Base-by-base conservation (phyloP, 2,113 vertebrate genomes). In the Nibea coibor region DNA sequence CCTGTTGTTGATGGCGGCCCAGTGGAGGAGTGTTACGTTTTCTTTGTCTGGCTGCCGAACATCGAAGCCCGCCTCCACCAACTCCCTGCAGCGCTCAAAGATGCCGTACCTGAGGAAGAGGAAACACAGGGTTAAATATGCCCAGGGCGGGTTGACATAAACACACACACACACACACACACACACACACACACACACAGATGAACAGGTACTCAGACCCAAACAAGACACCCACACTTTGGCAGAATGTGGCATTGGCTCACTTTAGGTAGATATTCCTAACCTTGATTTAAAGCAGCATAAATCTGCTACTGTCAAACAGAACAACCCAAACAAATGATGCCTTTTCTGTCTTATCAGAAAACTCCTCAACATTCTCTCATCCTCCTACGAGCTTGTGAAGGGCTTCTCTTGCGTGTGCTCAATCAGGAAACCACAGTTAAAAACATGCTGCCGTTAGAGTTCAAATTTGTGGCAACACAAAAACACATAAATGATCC, bases 1-100 rank as follows among this genome's bases (percentile, higher is more conserved):
- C 87, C 98, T 97, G 94, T 99, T 99, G 94, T 99, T 99, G 93
- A 99, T 99, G 86, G 98, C 97, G 71, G 97, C 98, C 98, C 98
- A 99, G 77, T 99, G 98, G n/a, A 99, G 96, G 68, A 99, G 97
- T 0, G 98, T 98, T 43, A 99, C 98, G 0, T 99, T 99, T 94
- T 99, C 97, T 94, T 99, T 99, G 94, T 99, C 98, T 59, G 98
- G 98, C 72, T 99, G 98, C 75, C 97, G 95, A 31, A 99, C 98
- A 45, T 99, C 98, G 28, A 97, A 99, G 42, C 98, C 97, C n/a
- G 98, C 98, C 94, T 99, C 98, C 89, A 99, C 98, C 93, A 99
- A 80, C 90, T 99, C 98, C 89, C 97, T 93, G 93, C 98, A 99
- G 65, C 98, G 96, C 92, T 99, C 98, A 0, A 97, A 98, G 92